Evolutionary conservation across 1,140 invertebrate genomes (phyloP).

Genomic region (Eulimnadia texana): DNA sequence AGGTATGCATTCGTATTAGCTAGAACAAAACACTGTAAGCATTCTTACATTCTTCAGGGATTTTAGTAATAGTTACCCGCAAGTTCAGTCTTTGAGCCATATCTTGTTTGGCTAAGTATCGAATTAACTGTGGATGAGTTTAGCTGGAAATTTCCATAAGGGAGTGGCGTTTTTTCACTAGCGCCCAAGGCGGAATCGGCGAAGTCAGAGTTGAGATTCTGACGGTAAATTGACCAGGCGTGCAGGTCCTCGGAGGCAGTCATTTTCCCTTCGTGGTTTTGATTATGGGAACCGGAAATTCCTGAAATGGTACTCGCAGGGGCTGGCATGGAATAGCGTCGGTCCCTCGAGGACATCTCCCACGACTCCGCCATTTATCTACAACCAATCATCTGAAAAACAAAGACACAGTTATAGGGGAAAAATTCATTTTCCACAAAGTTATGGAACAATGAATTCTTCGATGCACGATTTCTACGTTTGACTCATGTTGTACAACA

Average conservation of each 20-base stretch:
- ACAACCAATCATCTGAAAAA: background rate
- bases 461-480: no score
- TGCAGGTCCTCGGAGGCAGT: conserved; percentile 73
- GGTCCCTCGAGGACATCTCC: conserved; percentile 13
- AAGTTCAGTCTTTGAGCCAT: conserved; percentile 54
- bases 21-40: background rate
- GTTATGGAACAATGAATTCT: no score
- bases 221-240: conserved; percentile 90
- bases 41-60: no score
- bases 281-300: background rate
- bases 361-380: conserved; percentile 11
- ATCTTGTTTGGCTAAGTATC: conserved; percentile 65
- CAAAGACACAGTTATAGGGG: background rate
- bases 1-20: conserved; percentile 82
- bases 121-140: conserved; percentile 88
- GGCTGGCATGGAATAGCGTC: conserved; percentile 14
- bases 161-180: conserved; percentile 72
- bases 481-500: no score
- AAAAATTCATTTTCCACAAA: no score
- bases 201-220: conserved; percentile 89
- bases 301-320: background rate
- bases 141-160: conserved; percentile 84
- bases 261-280: background rate
- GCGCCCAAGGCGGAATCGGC: conserved; percentile 82
- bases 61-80: conserved; percentile 39